phyloP scores from a whole-genome alignment of 2,888 invertebrate species.

The Arge pagana region DNA sequence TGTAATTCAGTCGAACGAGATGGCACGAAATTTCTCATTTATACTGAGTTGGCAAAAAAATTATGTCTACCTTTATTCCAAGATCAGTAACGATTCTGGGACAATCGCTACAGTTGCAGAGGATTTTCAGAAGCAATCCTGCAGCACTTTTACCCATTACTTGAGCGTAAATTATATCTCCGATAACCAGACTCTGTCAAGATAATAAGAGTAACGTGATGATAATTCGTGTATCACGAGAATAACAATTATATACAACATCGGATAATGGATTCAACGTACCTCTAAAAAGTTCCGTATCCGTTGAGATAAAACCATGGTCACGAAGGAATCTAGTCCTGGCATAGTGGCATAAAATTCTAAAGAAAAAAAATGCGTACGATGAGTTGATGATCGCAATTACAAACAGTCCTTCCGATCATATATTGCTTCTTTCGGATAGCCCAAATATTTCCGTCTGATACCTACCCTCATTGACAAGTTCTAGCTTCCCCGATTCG shows the following conservation, averaged over 20 bases:
- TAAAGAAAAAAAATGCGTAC: slow-evolving; percentile 53
- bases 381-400: no score
- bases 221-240: no score
- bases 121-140: slow-evolving; percentile 78
- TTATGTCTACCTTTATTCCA: slow-evolving; percentile 73
- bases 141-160: slow-evolving; percentile 76
- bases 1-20: neutral
- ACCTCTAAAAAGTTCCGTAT: slow-evolving; percentile 84
- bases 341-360: slow-evolving; percentile 83
- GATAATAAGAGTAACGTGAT: slow-evolving; percentile 9
- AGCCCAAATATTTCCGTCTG: slow-evolving; percentile 16
- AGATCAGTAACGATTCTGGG: slow-evolving; percentile 84
- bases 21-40: neutral
- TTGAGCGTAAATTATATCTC: slow-evolving; percentile 78
- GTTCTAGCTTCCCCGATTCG: slow-evolving; percentile 51
- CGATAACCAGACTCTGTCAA: slow-evolving; percentile 58
- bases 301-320: slow-evolving; percentile 77
- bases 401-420: no score
- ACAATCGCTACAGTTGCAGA: slow-evolving; percentile 80
- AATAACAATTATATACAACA: no score
- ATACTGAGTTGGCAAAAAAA: slow-evolving; percentile 3
- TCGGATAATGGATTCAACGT: no score
- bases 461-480: slow-evolving; percentile 66
- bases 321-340: slow-evolving; percentile 83
- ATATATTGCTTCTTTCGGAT: no score